Base-by-base conservation (phyloP, 2,797 vertebrate genomes). In the Poeciliopsis gracilis region DNA sequence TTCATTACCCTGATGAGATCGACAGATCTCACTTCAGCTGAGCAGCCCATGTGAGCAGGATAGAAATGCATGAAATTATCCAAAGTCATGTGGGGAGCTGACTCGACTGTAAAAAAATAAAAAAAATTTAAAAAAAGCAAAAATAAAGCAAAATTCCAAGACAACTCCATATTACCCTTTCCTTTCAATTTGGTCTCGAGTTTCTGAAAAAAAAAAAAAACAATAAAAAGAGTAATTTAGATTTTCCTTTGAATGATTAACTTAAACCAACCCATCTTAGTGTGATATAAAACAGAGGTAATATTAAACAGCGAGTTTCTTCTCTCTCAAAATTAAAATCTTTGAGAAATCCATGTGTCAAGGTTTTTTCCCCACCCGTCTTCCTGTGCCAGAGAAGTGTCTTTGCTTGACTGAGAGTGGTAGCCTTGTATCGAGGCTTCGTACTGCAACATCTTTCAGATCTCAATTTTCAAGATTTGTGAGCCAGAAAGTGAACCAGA, bases 391-490 rank as follows among this genome's bases (percentile, higher is more conserved):
- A 78, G 28, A 77, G 67, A 61, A 81, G 74, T 59, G 82, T 89
- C 84, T 90, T 86, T 78, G 82, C 87, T 77, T 88, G 80, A 88
- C 74, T 63, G 90, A 88, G 86, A 82, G 86, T 10, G 41, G 75
- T 77, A 82, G 83, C 84, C 86, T 91, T 71, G 82, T 84, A 84
- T 88, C 81, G 70, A 84, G 82, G 81, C 77, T 77, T 78, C 51
- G 25, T 66, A 47, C 77, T 61, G 77, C 81, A 71, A 66, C 86
- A 86, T 81, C 82, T 86, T 85, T 92, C 88, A 91, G 76, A 88
- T 91, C 91, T 91, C 88, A 89, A 89, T 90, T 89, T 91, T 81
- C 80, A 86, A 86, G 90, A 90, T 93, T 89, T 92, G 87, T 89
- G 89, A 92, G 84, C 72, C 88, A 90, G 82, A 88, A 84, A 90